phyloP scores from a whole-genome alignment of 1,140 invertebrate genomes.

The Drosophila orosa region DNA sequence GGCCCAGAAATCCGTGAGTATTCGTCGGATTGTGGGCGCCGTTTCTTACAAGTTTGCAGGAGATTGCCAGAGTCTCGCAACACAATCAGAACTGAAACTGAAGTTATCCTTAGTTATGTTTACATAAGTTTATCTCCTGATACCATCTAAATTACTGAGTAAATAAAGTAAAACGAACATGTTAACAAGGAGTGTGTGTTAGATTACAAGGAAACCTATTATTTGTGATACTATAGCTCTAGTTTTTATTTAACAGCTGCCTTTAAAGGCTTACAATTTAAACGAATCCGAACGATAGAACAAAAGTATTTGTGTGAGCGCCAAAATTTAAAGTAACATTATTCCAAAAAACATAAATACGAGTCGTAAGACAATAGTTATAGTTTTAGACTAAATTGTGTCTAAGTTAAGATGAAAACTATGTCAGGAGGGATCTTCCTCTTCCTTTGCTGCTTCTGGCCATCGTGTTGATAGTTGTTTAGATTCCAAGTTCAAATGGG shows the following conservation, averaged over 20 bases:
- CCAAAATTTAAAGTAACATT: background rate
- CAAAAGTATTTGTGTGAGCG: no score
- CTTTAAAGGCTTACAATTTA: background rate
- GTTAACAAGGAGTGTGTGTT: background rate
- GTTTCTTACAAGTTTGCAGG: background rate
- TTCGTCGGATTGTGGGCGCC: background rate
- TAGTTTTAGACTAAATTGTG: no score
- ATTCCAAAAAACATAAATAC: background rate
- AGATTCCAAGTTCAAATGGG: no score
- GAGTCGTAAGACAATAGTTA: no score
- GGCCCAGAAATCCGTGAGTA: background rate
- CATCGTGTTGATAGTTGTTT: no score
- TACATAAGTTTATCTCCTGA: background rate
- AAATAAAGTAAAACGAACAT: background rate
- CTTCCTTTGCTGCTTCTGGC: no score
- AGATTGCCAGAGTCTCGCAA: constrained; percentile 1
- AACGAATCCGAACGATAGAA: background rate
- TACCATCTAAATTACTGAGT: background rate
- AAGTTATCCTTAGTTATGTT: background rate
- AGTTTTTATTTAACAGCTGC: background rate
- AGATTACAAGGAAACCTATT: no score
- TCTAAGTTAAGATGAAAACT: background rate
- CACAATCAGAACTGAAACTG: constrained; percentile 4
- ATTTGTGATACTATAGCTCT: no score
- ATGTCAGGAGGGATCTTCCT: no score